Evolutionary conservation across 1,140 invertebrate genomes (phyloP), one percentile per base, ranked within the genome.

Genomic region (Laupala kohalensis): DNA sequence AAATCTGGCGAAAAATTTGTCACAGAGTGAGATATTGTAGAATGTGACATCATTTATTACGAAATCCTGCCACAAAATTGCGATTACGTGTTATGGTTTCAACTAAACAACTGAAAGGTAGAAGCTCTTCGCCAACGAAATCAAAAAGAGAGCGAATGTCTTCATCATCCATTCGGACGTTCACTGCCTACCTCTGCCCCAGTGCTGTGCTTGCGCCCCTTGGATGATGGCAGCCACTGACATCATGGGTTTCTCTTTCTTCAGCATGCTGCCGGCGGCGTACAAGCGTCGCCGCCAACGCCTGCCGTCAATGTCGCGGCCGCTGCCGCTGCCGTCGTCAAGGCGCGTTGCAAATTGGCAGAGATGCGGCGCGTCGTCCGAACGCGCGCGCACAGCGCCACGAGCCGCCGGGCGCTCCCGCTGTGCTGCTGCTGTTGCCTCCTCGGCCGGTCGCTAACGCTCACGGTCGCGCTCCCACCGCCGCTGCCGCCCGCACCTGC

Each of bases 231-330:
- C 89, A 76, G 89, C 88, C 76, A 92, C 90, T 77, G 89, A 90
- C 88, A 91, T 90, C 84, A 90, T 91, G 72, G 90, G 90, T 79
- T 91, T 92, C 80, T 91, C 90, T 81, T 92, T 92, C 83, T 91
- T 91, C 86, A 90, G 87, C 89, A 90, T 88, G 67, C 37, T 19
- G 37, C 37, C 37, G 37, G 37, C 37, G 37, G 37, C 37, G 37
- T 53, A 2, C 19, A 3, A 26, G 26, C 5, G 9, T 9, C 26
- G 65, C n/a, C 65, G 65, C 9, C 53, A 69, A n/a, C 19, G 19
- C 25, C 37, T 37, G 24, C 23, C 67, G n/a, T 26, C 62, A 63
- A 13, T 63, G 62, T 63, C 62, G 13, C 62, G 13, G 13, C 62
- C n/a, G n/a, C 62, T n/a, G n/a, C n/a, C n/a, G n/a, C n/a, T n/a